Evolutionary conservation across 1,140 invertebrate genomes (phyloP), one percentile per base, ranked within the genome.

Genomic region (Brachionus rubens): DNA sequence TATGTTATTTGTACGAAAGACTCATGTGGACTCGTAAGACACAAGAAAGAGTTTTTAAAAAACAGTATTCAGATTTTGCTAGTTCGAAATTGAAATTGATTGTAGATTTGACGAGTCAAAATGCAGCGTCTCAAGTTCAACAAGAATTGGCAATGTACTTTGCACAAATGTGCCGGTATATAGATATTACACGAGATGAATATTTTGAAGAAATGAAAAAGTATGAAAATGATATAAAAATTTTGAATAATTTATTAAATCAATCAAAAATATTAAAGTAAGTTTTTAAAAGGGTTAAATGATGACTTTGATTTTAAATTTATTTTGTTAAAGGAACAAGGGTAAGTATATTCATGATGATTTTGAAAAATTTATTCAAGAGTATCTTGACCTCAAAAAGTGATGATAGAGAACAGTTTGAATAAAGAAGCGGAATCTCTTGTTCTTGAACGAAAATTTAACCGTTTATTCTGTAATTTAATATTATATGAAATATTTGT

Each of bases 101-200:
- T 81, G 93, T 98, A 9, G 94, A 98, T 86, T 88, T 98, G 33
- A 99, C 96, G n/a, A 96, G 94, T 54, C 91, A 93, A 26, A 98
- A 99, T 86, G 98, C 96, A 84, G 97, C 95, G 84, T 93, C 97
- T 83, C 96, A 99, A 89, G 96, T 98, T 78, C 91, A 96, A 84
- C 92, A 95, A 67, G 75, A 76, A 30, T 24, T 76, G 7, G 40
- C 54, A 16, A 59, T 67, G 54, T 76, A 62, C 21, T 65, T 76
- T 28, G 40, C 75, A n/a, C 75, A 76, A 47, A 62, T 43, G 52
- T 62, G 33, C 40, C 36, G 56, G 4, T 76, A 47, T 48, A 54
- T 76, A 6, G 75, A 76, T 33, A 65, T 62, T 12, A 59, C 40
- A 7, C 30, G 40, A 47, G 75, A 76, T 47, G 75, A 76, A 6